Conservation (phyloP, 2,113 vertebrate species). For the Catharus minimus region DNA sequence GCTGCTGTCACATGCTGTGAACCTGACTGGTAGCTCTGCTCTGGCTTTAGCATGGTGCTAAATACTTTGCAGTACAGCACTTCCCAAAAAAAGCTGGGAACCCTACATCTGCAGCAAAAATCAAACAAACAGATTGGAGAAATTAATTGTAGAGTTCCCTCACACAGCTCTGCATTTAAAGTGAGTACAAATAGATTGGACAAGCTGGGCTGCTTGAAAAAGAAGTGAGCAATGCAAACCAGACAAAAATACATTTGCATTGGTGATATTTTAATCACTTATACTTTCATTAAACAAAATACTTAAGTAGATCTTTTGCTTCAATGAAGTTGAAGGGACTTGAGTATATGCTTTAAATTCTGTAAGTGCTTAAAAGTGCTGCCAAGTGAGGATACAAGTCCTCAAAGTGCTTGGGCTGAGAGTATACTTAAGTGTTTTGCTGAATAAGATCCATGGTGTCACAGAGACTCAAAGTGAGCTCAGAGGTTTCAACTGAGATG, state of each 20-base stretch:
- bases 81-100: not conserved
- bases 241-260: not conserved
- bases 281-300: conserved; percentile 12
- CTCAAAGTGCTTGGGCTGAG: conserved; percentile 1
- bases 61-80: not conserved
- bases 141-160: not conserved
- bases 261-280: not conserved
- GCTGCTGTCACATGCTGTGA: not conserved
- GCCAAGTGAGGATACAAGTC: not conserved
- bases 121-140: not conserved
- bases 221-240: not conserved
- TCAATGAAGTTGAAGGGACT: conserved; percentile 6
- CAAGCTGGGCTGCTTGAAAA: not conserved
- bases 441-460: conserved; percentile 23
- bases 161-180: not conserved
- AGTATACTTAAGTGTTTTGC: not conserved
- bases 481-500: not conserved
- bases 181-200: not conserved
- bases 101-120: not conserved
- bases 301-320: conserved; percentile 3
- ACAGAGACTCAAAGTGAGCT: not conserved
- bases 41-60: not conserved
- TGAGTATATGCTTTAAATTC: conserved; percentile 12
- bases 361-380: conserved; percentile 23
- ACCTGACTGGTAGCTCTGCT: not conserved